Conservation (phyloP, 2,888 invertebrate genomes). For the Elaeidobius kamerunicus region DNA sequence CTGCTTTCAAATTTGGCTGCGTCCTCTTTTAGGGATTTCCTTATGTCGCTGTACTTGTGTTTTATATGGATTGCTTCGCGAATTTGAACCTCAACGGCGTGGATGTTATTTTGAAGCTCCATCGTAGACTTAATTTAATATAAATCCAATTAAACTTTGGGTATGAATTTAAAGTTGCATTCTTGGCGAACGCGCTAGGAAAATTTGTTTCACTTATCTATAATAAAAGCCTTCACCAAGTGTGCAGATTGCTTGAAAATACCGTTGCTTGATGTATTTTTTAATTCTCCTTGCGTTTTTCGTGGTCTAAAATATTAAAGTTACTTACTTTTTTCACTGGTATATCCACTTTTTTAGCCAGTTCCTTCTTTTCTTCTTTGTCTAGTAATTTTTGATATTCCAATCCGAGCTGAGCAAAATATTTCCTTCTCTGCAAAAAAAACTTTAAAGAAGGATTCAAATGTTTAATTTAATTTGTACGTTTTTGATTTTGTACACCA, state of each 20-base stretch:
- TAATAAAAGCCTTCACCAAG: no score
- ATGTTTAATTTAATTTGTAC: slow-evolving; percentile 38
- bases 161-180: no score
- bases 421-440: slow-evolving; percentile 52
- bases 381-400: slow-evolving; percentile 61
- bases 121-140: slow-evolving; percentile 59
- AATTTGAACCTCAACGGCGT: slow-evolving; percentile 76
- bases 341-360: slow-evolving; percentile 48
- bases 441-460: neutral
- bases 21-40: slow-evolving; percentile 66
- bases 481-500: slow-evolving; percentile 66
- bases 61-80: slow-evolving; percentile 77
- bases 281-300: no score
- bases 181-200: no score
- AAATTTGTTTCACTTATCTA: no score
- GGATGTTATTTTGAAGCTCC: slow-evolving; percentile 76
- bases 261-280: no score
- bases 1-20: slow-evolving; percentile 72
- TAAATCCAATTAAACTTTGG: no score
- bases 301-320: no score
- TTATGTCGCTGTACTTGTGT: slow-evolving; percentile 72
- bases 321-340: slow-evolving; percentile 66
- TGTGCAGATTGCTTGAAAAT: no score
- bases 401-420: slow-evolving; percentile 56
- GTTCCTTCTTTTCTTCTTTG: slow-evolving; percentile 55